Percentiles rank a stretch among this genome's conserved stretches.
Evolutionary conservation across 2,888 invertebrate species (phyloP).

Genomic region (Eucriotettix oculatus): DNA sequence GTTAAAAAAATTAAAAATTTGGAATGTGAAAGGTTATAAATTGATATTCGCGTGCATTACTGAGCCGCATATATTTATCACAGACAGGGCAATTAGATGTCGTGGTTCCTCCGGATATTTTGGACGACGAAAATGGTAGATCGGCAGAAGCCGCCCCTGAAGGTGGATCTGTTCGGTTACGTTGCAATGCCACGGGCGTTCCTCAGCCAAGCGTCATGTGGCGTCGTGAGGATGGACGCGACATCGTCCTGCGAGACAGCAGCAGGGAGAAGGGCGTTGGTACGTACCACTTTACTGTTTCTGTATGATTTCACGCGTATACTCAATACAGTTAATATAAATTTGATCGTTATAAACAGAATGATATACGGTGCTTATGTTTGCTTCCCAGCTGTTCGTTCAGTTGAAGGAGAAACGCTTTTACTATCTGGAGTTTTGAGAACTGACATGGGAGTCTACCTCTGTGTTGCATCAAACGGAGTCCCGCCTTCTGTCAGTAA

Average conservation of each 20-base stretch:
- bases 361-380: too few species aligned
- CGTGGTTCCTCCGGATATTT: slow-evolving; percentile 63
- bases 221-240: slow-evolving; percentile 61
- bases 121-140: slow-evolving; percentile 49
- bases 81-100: neutral
- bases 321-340: too few species aligned
- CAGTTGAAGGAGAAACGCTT: slow-evolving; percentile 51
- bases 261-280: slow-evolving; percentile 37
- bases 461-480: neutral
- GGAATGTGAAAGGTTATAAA: too few species aligned
- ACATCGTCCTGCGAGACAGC: slow-evolving; percentile 57
- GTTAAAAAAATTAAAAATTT: too few species aligned
- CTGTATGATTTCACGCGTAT: too few species aligned
- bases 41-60: too few species aligned
- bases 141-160: slow-evolving; percentile 63
- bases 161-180: slow-evolving; percentile 57
- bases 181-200: slow-evolving; percentile 65
- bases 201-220: slow-evolving; percentile 65
- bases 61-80: neutral
- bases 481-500: slow-evolving; percentile 64
- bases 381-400: neutral
- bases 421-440: slow-evolving; percentile 55
- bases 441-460: slow-evolving; percentile 43
- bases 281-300: too few species aligned
- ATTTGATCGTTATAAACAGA: too few species aligned